Evolutionary conservation across 2,113 vertebrate genomes (phyloP).

Genomic region (Zapornia atra): DNA sequence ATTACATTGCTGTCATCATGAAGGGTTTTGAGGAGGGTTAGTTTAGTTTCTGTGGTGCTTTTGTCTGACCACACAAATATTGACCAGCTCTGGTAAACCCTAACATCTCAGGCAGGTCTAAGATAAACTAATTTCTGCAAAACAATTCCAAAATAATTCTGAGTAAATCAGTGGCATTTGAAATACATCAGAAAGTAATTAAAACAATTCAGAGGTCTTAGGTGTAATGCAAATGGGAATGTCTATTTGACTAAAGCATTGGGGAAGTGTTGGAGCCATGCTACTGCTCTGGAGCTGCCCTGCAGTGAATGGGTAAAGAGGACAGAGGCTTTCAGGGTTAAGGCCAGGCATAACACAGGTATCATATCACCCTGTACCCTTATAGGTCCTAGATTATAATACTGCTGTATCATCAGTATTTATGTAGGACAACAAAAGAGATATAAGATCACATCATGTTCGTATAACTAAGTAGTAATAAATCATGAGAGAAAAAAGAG

Average conservation of each 20-base stretch:
- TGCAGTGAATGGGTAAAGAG: not conserved
- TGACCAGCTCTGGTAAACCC: not conserved
- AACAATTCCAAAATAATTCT: not conserved
- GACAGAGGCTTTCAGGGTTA: not conserved
- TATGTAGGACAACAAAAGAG: not conserved
- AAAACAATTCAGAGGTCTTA: not conserved
- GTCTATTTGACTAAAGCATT: not conserved
- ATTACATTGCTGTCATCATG: not conserved
- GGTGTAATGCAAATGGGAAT: not conserved
- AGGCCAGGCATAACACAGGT: not conserved
- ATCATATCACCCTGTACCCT: not conserved
- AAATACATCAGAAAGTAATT: not conserved
- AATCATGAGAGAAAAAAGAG: not conserved
- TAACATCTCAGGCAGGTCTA: not conserved
- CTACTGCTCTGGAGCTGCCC: not conserved
- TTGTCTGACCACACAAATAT: not conserved
- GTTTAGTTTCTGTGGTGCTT: not conserved
- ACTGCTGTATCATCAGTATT: not conserved
- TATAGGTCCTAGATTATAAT: not conserved
- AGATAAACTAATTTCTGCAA: not conserved
- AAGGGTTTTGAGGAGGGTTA: not conserved
- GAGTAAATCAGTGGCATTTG: not conserved
- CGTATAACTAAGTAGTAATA: not conserved
- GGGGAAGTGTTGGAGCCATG: not conserved
- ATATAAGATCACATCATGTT: not conserved